A percentile compares a stretch with the other conserved stretches of the same genome.
These are phyloP conservation scores for Cyanistes caeruleus DNA, from an alignment of 2,113 vertebrate species.

Conservation along the genomic window DNA sequence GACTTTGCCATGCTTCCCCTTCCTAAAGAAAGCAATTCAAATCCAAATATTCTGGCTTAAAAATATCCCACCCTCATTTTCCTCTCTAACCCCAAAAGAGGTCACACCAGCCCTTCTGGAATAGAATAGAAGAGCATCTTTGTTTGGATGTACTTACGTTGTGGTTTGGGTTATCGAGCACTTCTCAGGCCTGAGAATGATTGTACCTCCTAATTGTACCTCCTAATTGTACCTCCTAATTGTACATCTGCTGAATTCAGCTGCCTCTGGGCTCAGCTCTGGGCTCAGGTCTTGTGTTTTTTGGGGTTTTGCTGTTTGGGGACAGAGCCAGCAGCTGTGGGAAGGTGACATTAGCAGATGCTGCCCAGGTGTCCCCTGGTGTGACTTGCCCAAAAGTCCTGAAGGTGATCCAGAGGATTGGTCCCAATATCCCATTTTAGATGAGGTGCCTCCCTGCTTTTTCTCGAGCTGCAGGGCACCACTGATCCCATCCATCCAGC, in stretches of 20 bases:
- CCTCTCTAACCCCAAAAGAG: neutral
- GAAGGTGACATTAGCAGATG: neutral
- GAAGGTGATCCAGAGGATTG: neutral
- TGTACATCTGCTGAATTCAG: neutral
- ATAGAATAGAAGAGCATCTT: neutral
- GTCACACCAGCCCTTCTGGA: neutral
- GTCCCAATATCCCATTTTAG: neutral
- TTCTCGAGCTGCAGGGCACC: neutral
- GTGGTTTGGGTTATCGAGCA: neutral
- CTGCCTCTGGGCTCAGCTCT: neutral
- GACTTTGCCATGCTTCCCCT: neutral
- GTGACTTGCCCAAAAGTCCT: neutral
- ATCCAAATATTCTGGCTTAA: neutral
- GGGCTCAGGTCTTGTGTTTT: neutral
- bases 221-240: neutral
- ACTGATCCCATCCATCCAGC: neutral
- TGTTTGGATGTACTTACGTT: neutral
- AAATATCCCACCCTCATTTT: slow-evolving; percentile 26
- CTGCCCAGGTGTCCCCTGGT: neutral
- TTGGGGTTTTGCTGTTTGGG: neutral
- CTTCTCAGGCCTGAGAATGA: neutral
- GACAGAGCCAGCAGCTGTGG: neutral
- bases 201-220: neutral
- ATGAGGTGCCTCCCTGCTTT: neutral
- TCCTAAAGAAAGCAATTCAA: slow-evolving; percentile 9